phyloP scores from a whole-genome alignment of 92 coral and sea anemone species.

The Phenganax stokvisi region DNA sequence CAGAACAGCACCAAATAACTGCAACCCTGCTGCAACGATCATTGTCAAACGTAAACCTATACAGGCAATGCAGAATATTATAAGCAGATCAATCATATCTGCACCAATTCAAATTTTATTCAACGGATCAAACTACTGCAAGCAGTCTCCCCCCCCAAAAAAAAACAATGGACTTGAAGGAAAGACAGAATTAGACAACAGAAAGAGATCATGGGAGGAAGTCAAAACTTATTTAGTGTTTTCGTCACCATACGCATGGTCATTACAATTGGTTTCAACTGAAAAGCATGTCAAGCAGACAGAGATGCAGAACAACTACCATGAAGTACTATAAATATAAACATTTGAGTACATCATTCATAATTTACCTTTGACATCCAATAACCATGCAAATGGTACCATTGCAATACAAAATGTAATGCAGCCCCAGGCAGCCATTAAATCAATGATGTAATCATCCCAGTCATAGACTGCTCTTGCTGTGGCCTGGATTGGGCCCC shows the following conservation, averaged over 20 bases:
- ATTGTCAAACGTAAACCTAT: constrained; percentile 79
- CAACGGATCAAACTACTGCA: too few relatives aligned
- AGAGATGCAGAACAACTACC: not conserved
- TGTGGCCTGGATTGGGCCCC: constrained; percentile 96
- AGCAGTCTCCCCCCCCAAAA: too few relatives aligned
- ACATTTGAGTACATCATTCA: not conserved
- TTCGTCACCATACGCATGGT: not conserved
- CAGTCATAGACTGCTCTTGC: constrained; percentile 84
- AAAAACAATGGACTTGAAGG: not conserved
- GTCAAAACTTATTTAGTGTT: not conserved
- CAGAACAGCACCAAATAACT: constrained; percentile 62
- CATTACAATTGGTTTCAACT: not conserved
- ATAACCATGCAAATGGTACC: constrained; percentile 82
- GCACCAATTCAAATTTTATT: not conserved
- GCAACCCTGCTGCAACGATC: constrained; percentile 61
- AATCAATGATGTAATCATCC: constrained; percentile 70
- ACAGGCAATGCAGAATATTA: not conserved
- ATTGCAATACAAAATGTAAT: constrained; percentile 77
- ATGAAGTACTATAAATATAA: not conserved
- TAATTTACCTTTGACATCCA: constrained; percentile 84
- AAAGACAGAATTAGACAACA: not conserved
- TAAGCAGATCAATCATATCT: not conserved
- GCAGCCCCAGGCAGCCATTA: constrained; percentile 88
- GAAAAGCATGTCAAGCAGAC: constrained; percentile 32
- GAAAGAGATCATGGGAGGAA: not conserved